Evolutionary conservation across 2,888 invertebrate species (phyloP).

Genomic region (Homarus gammarus): DNA sequence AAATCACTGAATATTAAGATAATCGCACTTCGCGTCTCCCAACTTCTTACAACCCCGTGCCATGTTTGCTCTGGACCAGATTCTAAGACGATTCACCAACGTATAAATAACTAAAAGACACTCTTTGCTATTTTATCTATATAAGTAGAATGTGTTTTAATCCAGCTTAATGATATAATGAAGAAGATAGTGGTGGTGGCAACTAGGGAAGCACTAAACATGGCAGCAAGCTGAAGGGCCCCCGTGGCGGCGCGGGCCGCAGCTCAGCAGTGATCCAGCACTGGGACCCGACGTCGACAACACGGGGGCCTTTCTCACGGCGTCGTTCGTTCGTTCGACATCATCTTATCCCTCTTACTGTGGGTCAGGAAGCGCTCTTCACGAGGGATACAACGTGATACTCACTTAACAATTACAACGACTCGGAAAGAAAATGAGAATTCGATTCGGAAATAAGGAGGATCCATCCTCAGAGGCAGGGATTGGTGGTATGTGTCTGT

Average conservation of each 20-base stretch:
- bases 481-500: background rate
- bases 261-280: slow-evolving; percentile 63
- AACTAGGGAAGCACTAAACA: background rate
- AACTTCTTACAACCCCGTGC: background rate
- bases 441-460: slow-evolving; percentile 32
- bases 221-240: slow-evolving; percentile 17
- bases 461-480: slow-evolving; percentile 33
- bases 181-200: background rate
- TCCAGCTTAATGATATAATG: background rate
- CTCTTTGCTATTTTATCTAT: background rate
- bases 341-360: slow-evolving; percentile 19
- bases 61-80: background rate
- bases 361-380: slow-evolving; percentile 19
- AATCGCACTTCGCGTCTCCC: slow-evolving; percentile 32
- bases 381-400: slow-evolving; percentile 42
- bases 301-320: slow-evolving; percentile 9
- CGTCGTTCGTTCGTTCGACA: slow-evolving; percentile 70
- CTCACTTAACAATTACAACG: slow-evolving; percentile 34
- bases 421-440: slow-evolving; percentile 2
- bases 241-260: slow-evolving; percentile 21
- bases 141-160: background rate
- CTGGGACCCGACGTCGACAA: slow-evolving; percentile 32
- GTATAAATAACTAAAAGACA: background rate
- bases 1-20: background rate
- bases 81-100: background rate